phyloP scores from a whole-genome alignment of 2,113 vertebrate species.

The Eubucco bourcierii region DNA sequence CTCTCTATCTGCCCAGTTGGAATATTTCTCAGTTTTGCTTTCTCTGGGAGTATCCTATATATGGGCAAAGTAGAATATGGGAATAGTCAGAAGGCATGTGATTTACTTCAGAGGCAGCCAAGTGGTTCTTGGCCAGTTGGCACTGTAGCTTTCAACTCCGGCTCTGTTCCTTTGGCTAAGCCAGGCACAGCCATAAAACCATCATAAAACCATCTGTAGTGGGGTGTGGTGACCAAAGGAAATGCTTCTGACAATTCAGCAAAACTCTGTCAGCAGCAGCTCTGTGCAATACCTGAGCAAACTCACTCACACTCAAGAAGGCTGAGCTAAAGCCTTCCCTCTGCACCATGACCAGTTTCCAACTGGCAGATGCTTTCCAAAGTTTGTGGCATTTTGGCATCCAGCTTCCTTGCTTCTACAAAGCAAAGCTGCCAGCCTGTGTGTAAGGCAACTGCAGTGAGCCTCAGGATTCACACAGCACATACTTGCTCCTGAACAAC shows the following conservation, averaged over 20 bases:
- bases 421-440: background rate
- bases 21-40: background rate
- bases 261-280: background rate
- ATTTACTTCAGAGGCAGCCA: background rate
- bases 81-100: background rate
- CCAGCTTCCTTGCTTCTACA: background rate
- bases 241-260: constrained; percentile 51
- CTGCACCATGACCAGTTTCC: background rate
- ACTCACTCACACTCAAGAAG: background rate
- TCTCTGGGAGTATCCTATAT: background rate
- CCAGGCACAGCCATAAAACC: constrained; percentile 19
- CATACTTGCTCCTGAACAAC: background rate
- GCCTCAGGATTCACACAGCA: background rate
- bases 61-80: background rate
- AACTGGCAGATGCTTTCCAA: background rate
- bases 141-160: background rate
- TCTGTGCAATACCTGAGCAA: background rate
- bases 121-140: background rate
- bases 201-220: constrained; percentile 52
- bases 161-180: background rate
- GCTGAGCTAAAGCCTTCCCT: background rate
- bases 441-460: background rate
- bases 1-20: background rate
- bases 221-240: constrained; percentile 55
- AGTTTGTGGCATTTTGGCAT: background rate